Evolutionary conservation across 2,797 vertebrate genomes (phyloP).

Genomic region (Coregonus sp.): DNA sequence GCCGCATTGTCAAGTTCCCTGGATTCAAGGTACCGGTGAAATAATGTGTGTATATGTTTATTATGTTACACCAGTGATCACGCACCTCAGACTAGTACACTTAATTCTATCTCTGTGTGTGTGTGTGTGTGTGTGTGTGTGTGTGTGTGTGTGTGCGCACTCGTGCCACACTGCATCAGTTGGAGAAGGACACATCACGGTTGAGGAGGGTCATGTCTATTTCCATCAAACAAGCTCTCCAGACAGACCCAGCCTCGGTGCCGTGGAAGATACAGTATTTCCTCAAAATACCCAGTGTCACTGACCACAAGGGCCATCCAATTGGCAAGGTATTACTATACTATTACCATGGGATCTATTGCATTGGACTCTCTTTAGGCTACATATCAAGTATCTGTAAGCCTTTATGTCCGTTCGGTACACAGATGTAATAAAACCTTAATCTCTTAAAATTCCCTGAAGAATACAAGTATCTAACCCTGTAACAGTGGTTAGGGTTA

Average conservation of each 20-base stretch:
- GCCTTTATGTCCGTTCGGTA: not conserved
- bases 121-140: slow-evolving; percentile 4
- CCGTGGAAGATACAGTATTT: slow-evolving; percentile 15
- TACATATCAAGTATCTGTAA: not conserved
- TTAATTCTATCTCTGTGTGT: not conserved
- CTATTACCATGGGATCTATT: not conserved
- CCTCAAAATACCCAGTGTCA: slow-evolving; percentile 2
- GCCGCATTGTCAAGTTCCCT: slow-evolving; percentile 9
- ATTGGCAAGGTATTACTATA: slow-evolving; percentile 4
- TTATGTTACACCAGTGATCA: too few species aligned
- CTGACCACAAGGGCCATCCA: slow-evolving; percentile 15
- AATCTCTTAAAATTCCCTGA: not conserved
- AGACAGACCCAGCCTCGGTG: slow-evolving; percentile 3
- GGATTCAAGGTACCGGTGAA: slow-evolving; percentile 1
- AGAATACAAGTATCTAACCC: not conserved
- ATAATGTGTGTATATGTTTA: too few species aligned
- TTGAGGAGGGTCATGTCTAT: slow-evolving; percentile 11
- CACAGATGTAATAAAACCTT: not conserved
- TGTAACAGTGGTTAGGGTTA: not conserved
- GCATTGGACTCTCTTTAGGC: not conserved
- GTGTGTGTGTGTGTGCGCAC: not conserved
- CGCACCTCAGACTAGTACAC: not conserved
- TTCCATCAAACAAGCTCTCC: slow-evolving; percentile 8
- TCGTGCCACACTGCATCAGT: not conserved
- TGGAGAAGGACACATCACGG: slow-evolving; percentile 4